Evolutionary conservation across 2,113 vertebrate species (phyloP).

Genomic region (Hippoglossus stenolepis): DNA sequence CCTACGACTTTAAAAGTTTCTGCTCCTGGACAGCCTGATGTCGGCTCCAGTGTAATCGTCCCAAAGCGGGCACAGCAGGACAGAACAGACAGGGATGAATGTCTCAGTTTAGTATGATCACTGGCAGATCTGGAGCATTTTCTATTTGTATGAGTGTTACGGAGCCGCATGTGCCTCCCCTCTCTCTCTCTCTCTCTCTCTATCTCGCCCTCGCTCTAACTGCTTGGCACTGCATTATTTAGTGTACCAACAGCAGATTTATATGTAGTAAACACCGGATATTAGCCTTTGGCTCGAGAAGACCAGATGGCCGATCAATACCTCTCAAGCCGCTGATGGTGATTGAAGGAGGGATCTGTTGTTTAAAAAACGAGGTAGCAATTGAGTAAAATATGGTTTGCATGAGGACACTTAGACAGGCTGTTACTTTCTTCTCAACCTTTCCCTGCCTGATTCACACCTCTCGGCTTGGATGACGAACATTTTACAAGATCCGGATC

Average conservation of each 20-base stretch:
- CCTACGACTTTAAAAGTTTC: slow-evolving; percentile 65
- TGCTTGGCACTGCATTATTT: slow-evolving; percentile 58
- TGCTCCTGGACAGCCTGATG: slow-evolving; percentile 70
- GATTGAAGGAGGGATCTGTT: slow-evolving; percentile 39
- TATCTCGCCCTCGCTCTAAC: neutral
- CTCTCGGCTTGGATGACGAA: slow-evolving; percentile 23
- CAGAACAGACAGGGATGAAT: slow-evolving; percentile 77
- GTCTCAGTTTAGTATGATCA: slow-evolving; percentile 78
- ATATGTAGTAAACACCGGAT: slow-evolving; percentile 55
- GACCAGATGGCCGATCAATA: slow-evolving; percentile 57
- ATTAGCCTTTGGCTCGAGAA: slow-evolving; percentile 60
- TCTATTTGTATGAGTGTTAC: slow-evolving; percentile 29
- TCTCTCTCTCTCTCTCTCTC: slow-evolving; percentile 3
- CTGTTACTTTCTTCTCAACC: neutral
- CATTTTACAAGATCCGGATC: neutral
- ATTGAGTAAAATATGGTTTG: slow-evolving; percentile 14
- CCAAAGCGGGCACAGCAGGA: slow-evolving; percentile 64
- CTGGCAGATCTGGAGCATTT: slow-evolving; percentile 70
- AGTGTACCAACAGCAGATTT: slow-evolving; percentile 43
- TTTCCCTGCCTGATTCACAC: neutral
- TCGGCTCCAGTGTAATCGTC: slow-evolving; percentile 74
- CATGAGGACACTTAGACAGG: slow-evolving; percentile 5
- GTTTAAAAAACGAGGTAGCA: slow-evolving; percentile 47
- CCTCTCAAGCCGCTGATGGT: slow-evolving; percentile 38
- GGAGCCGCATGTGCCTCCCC: slow-evolving; percentile 24